Evolutionary conservation across 1,140 invertebrate species (phyloP).

Genomic region (Neodiprion pinetum): DNA sequence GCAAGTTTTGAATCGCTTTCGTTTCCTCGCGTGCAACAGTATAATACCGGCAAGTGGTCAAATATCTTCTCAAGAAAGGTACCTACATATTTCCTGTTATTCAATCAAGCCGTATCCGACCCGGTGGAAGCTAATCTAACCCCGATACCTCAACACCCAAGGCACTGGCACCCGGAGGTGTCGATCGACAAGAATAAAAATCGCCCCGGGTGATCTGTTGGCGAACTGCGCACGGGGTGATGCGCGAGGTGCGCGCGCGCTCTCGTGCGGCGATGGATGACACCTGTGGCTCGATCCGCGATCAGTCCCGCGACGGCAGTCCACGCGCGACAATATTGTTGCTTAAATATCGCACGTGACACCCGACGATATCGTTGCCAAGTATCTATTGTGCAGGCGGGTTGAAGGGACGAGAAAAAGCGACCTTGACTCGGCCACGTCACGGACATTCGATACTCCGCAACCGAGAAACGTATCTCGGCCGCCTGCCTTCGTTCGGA

Average conservation of each 20-base stretch:
- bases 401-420: no score
- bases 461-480: no score
- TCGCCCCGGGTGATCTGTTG: neutral
- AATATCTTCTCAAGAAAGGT: neutral
- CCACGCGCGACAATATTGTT: slow-evolving; percentile 40
- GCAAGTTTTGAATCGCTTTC: no score
- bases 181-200: neutral
- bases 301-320: slow-evolving; percentile 57
- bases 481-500: no score
- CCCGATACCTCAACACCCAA: neutral
- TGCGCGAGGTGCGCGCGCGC: slow-evolving; percentile 12
- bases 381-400: no score
- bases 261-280: slow-evolving; percentile 44
- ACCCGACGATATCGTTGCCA: neutral
- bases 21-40: no score
- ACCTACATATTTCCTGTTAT: neutral
- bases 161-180: neutral
- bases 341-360: neutral
- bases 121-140: neutral
- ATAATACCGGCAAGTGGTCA: no score
- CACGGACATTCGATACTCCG: no score
- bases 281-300: slow-evolving; percentile 56
- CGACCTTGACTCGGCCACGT: no score
- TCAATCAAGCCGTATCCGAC: neutral
- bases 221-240: slow-evolving; percentile 11